Conservation (phyloP, 2,113 vertebrate genomes). For the Pipa parva region DNA sequence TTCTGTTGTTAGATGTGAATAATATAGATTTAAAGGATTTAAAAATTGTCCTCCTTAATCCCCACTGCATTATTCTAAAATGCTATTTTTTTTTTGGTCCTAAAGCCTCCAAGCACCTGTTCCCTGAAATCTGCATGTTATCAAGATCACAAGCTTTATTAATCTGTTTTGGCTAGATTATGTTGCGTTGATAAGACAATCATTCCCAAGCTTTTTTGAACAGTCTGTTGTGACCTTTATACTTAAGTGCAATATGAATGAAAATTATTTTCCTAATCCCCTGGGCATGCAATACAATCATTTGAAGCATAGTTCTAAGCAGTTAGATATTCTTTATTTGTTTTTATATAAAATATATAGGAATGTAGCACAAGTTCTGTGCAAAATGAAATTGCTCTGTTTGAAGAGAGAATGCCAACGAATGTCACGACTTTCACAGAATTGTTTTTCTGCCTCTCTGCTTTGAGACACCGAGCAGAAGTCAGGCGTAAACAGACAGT, state of each 20-base stretch:
- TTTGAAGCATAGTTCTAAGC: conserved; percentile 6
- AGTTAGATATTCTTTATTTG: conserved; percentile 11
- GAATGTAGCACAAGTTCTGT: not conserved
- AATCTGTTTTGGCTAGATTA: conserved; percentile 28
- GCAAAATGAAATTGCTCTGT: conserved; percentile 6
- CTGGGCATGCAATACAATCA: conserved; percentile 16
- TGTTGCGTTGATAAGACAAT: conserved; percentile 34
- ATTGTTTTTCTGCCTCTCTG: conserved; percentile 3
- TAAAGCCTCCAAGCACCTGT: conserved; percentile 34
- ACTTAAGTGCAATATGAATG: conserved; percentile 17
- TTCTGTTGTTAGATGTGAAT: conserved; percentile 39
- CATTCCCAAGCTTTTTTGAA: conserved; percentile 20
- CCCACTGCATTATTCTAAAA: conserved; percentile 28
- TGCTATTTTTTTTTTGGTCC: conserved; percentile 19
- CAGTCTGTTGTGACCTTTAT: conserved; percentile 27
- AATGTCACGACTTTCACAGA: not conserved
- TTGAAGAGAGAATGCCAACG: conserved; percentile 11
- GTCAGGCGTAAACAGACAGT: not conserved
- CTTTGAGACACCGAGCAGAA: not conserved
- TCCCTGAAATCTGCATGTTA: conserved; percentile 5
- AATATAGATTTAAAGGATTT: conserved; percentile 38
- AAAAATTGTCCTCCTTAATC: conserved; percentile 21
- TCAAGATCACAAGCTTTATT: conserved; percentile 18
- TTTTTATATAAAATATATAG: not conserved
- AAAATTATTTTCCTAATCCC: conserved; percentile 23